Conservation (phyloP, 2,113 vertebrate species). For the Podarcis raffonei region DNA sequence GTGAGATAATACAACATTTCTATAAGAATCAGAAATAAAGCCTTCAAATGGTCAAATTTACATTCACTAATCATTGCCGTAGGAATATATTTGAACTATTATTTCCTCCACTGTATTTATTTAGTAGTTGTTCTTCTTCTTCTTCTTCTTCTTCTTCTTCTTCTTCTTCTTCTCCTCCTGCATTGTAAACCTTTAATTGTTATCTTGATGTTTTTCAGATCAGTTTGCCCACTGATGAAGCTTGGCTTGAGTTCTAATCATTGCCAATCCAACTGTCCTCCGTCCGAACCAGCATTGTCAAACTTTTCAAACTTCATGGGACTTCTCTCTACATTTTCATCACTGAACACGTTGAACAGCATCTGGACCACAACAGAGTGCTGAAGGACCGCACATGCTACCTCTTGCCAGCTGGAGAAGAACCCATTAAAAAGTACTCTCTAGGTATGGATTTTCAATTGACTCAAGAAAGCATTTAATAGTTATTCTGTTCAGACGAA, state of each 20-base stretch:
- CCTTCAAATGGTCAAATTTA: neutral
- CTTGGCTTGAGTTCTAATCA: neutral
- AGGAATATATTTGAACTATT: neutral
- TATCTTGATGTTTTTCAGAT: neutral
- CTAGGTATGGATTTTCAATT: conserved; percentile 15
- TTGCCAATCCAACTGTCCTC: neutral
- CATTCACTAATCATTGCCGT: neutral
- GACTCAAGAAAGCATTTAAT: neutral
- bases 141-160: too few relatives aligned
- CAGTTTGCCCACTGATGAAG: neutral
- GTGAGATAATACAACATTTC: too few relatives aligned
- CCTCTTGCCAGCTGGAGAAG: conserved; percentile 1
- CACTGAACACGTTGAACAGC: neutral
- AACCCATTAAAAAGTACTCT: neutral
- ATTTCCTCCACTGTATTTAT: too few relatives aligned
- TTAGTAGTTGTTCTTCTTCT: too few relatives aligned
- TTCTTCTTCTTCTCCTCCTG: too few relatives aligned
- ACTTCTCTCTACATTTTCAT: neutral
- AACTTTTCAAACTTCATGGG: neutral
- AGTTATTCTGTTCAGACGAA: neutral
- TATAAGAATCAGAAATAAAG: neutral
- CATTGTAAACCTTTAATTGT: neutral
- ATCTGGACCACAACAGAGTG: neutral
- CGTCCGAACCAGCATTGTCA: neutral
- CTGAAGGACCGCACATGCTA: neutral